Percentiles rank a stretch among this genome's conserved stretches.
Evolutionary conservation across 2,888 invertebrate genomes (phyloP).

Genomic region (Cephus pygmeus): DNA sequence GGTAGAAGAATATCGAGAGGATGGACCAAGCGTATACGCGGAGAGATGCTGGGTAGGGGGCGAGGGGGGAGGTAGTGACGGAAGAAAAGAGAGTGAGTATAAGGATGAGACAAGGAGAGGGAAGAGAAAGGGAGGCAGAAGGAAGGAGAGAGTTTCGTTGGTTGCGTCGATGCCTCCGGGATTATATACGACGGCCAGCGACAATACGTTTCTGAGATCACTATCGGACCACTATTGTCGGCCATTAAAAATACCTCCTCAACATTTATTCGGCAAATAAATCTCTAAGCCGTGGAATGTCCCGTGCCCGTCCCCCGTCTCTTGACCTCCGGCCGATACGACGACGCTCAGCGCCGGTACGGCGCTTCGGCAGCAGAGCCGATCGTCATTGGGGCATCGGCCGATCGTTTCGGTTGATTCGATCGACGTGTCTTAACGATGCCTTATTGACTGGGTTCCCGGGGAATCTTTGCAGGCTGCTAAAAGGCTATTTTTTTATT

Average conservation of each 20-base stretch:
- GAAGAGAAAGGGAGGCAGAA: conserved; percentile 5
- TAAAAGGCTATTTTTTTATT: neutral
- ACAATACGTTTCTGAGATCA: conserved; percentile 55
- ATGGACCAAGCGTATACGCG: neutral
- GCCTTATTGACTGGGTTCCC: neutral
- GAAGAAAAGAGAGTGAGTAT: neutral
- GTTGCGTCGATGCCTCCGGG: conserved; percentile 48
- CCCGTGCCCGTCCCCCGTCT: conserved; percentile 19
- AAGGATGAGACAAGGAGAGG: neutral
- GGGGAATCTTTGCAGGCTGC: neutral
- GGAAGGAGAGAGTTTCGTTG: conserved; percentile 39
- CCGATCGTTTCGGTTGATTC: neutral
- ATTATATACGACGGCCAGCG: conserved; percentile 54
- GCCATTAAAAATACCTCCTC: conserved; percentile 56
- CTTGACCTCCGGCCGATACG: conserved; percentile 27
- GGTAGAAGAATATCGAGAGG: conserved; percentile 1
- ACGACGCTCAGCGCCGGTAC: conserved; percentile 1
- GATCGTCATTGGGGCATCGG: neutral
- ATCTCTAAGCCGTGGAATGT: conserved; percentile 41
- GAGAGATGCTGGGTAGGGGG: conserved; percentile 1
- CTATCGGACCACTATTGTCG: conserved; percentile 54
- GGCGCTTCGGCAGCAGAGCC: neutral
- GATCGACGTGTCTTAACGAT: neutral
- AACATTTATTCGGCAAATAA: conserved; percentile 56
- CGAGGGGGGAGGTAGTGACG: conserved; percentile 9